Base-by-base conservation (phyloP, 2,888 invertebrate genomes). In the Ganaspis brasiliensis region DNA sequence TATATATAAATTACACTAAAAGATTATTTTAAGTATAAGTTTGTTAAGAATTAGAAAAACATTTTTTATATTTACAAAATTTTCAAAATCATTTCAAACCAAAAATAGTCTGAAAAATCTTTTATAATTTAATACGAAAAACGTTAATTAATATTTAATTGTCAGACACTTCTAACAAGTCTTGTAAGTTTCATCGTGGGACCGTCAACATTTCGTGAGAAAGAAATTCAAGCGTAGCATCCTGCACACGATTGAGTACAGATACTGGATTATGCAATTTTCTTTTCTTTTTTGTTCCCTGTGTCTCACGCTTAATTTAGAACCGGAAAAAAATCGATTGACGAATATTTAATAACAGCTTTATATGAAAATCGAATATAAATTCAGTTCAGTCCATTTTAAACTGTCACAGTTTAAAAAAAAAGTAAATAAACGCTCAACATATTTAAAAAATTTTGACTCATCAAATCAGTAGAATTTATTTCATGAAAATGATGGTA, bases 211-310 rank as follows among this genome's bases (percentile, higher is more conserved):
- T 52, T 52, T 52, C 52, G 52, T 52, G 52, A 52, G 52, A 52
- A 52, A 52, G 52, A 52, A 52, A 52, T 52, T 52, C 52, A 52
- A 52, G 52, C 52, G 52, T 52, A 52, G 52, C 52, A 52, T 52
- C 52, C 52, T 52, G 52, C 52, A 52, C 52, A 52, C 52, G 52
- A 52, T 52, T 52, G 52, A 52, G 52, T 52, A 16, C 52, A 52
- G 52, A 52, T 52, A 52, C 52, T 52, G 52, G 52, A 52, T 52
- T 52, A 52, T 52, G 52, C 52, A 52, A 52, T 52, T 52, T 52
- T 52, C 52, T 52, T 52, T 52, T 52, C 52, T 52, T 52, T 52
- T 52, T 52, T 52, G 52, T 52, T 52, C 52, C 52, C 19, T 52
- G 6, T 16, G 52, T 52, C 52, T 52, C 52, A 52, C 52, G 19